Evolutionary conservation across 2,797 vertebrate genomes (phyloP).

Genomic region (Pelochelys cantorii): DNA sequence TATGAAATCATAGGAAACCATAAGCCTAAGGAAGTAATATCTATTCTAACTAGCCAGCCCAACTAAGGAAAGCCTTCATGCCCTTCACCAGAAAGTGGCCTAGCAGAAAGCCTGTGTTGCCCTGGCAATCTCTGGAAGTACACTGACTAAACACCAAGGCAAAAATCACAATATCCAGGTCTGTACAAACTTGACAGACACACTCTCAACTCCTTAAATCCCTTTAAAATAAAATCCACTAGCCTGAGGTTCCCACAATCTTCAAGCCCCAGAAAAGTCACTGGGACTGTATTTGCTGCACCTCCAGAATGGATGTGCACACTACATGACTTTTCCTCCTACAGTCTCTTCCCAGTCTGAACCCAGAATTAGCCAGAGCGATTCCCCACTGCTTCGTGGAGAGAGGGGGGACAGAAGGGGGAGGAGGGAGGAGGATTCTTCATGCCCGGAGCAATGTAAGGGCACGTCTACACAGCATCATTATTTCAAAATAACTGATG

Average conservation of each 20-base stretch:
- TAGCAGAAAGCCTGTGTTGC: accelerated
- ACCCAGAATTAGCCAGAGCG: neutral
- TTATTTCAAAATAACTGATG: too few relatives aligned
- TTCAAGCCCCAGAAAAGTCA: neutral
- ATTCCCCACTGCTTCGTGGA: neutral
- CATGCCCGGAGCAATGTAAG: too few relatives aligned
- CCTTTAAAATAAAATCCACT: accelerated
- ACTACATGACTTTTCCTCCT: neutral
- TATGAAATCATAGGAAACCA: slow-evolving; percentile 46
- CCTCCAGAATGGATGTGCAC: neutral
- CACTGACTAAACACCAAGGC: neutral
- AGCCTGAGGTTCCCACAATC: neutral
- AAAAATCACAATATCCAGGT: neutral
- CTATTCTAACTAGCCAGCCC: neutral
- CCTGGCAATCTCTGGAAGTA: neutral
- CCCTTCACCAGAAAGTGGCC: neutral
- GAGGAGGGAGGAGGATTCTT: too few relatives aligned
- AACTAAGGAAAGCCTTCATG: accelerated
- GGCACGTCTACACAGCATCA: neutral
- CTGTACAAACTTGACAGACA: neutral
- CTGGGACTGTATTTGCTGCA: neutral
- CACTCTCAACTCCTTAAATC: neutral
- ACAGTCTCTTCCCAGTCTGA: neutral
- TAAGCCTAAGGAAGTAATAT: neutral
- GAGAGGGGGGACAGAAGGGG: too few relatives aligned